Evolutionary conservation across 1,140 invertebrate species (phyloP), one percentile per base, ranked within the genome.

Genomic region (Zelostemma sp.): DNA sequence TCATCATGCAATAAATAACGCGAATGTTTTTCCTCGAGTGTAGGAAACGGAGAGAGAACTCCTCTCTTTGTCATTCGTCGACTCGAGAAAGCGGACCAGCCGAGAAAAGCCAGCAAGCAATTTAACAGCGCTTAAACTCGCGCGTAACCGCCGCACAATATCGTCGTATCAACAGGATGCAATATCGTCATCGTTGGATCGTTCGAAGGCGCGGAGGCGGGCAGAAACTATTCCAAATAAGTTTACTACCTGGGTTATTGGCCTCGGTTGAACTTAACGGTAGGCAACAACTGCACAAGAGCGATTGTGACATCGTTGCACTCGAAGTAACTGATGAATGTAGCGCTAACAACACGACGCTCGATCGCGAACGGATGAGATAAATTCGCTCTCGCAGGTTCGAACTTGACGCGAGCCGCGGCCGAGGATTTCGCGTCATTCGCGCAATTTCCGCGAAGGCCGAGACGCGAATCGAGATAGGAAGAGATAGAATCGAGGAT

Each of bases 181-280:
- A 69, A 68, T 69, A 68, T 68, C 70, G 65, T 72, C 64, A 72
- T 68, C 65, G 65, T 65, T 59, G 50, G 65, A 69, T 65, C 70
- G 60, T 64, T 60, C 41, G 46, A 59, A 38, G 49, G 19, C 64
- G 72, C 48, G 70, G 59, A 72, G 69, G 63, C 57, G 69, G 60
- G 33, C 63, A 63, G 54, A 60, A 72, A 68, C 72, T 78, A 79
- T 80, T 80, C 78, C 74, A 79, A 80, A 80, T 80, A 78, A 80
- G 77, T 79, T 78, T 76, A 72, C 69, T 68, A 72, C 69, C 62
- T 80, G 73, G 78, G 77, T 80, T 80, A 80, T 80, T 80, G 78
- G 72, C 78, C 78, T 79, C 77, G 43, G 68, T 68, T 80, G 78
- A 80, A 79, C 77, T 77, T 80, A 80, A 80, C 78, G 78, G 78